phyloP scores from a whole-genome alignment of 1,140 invertebrate genomes.

The Drosophila sulfurigaster region DNA sequence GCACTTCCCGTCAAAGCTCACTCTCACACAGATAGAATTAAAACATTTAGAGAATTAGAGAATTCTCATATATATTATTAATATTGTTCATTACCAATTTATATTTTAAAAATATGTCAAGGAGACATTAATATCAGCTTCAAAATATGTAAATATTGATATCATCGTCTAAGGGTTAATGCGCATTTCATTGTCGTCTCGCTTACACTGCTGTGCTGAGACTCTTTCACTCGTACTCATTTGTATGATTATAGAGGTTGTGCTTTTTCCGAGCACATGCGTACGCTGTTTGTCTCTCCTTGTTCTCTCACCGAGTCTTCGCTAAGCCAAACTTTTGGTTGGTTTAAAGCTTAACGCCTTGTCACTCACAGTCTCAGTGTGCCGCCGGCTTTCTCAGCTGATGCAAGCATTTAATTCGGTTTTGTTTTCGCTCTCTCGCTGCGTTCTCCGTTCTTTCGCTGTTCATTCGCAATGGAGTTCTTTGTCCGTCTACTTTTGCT shows the following conservation, averaged over 20 bases:
- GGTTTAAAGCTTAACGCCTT: constrained; percentile 6
- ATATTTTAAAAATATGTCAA: too few relatives aligned
- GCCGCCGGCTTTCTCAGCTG: neutral
- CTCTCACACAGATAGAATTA: too few relatives aligned
- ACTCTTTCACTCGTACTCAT: too few relatives aligned
- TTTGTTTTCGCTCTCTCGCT: neutral
- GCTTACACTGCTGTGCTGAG: too few relatives aligned
- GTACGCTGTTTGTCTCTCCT: neutral
- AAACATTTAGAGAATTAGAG: too few relatives aligned
- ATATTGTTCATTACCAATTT: too few relatives aligned
- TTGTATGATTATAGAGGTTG: too few relatives aligned
- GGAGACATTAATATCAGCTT: too few relatives aligned
- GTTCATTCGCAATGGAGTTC: constrained; percentile 52
- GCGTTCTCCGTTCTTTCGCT: neutral
- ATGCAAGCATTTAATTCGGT: neutral
- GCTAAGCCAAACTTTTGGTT: constrained; percentile 13
- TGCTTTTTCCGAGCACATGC: neutral
- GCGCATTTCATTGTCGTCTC: too few relatives aligned
- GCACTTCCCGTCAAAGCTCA: neutral
- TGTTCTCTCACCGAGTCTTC: neutral
- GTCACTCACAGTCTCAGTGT: constrained; percentile 6
- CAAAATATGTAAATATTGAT: too few relatives aligned
- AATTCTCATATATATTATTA: too few relatives aligned
- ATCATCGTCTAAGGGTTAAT: too few relatives aligned
- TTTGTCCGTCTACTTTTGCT: constrained; percentile 59